These are phyloP conservation scores for Strix aluco DNA, from an alignment of 2,113 vertebrate species.

Conservation along the genomic window DNA sequence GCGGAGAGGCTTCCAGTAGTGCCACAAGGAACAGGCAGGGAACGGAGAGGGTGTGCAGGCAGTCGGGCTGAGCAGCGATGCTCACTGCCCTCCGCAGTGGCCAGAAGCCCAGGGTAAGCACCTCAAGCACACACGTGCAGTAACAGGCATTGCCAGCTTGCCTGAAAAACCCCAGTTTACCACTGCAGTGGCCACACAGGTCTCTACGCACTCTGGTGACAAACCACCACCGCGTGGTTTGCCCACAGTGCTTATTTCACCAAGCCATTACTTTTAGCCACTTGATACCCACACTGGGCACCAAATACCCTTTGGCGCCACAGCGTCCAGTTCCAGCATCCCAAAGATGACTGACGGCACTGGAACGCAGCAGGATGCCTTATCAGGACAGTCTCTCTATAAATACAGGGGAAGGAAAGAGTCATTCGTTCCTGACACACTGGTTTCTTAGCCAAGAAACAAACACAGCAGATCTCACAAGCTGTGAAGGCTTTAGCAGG, in stretches of 20 bases:
- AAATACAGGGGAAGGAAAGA: background rate
- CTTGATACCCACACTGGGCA: background rate
- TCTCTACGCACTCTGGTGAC: background rate
- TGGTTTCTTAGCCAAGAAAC: background rate
- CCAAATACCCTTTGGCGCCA: background rate
- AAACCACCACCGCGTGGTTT: background rate
- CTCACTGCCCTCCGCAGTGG: too few species aligned
- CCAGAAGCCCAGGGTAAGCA: background rate
- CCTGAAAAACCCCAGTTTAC: background rate
- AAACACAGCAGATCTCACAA: background rate
- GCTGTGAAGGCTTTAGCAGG: background rate
- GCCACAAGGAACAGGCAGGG: background rate
- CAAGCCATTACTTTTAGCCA: background rate
- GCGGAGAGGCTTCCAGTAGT: background rate
- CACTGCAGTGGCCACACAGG: background rate
- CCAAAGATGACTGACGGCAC: background rate
- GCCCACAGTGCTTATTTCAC: background rate
- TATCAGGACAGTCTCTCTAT: background rate
- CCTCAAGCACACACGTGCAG: rapidly evolving
- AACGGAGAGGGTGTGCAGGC: rapidly evolving
- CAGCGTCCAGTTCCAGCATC: background rate
- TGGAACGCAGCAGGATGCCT: background rate
- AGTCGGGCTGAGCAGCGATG: background rate
- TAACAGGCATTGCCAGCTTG: rapidly evolving
- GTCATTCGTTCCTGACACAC: background rate